These are phyloP conservation scores for Phortica variegata DNA, from an alignment of 1,140 invertebrate genomes.

Conservation along the genomic window DNA sequence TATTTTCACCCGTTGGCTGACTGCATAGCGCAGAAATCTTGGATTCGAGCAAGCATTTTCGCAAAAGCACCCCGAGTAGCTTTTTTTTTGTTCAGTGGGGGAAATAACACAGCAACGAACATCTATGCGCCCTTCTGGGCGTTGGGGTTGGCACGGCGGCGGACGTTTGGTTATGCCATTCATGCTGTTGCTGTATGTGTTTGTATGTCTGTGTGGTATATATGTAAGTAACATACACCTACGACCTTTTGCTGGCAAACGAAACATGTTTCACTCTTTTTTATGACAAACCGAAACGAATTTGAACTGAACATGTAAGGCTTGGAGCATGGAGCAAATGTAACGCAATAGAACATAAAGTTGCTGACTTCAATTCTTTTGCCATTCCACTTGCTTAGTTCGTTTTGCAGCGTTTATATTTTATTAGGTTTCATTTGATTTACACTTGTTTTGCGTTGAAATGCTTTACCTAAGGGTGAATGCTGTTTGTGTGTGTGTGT, in stretches of 20 bases:
- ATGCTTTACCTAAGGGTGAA: slow-evolving; percentile 29
- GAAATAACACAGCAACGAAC: no score
- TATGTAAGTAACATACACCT: no score
- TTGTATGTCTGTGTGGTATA: no score
- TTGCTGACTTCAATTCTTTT: slow-evolving; percentile 53
- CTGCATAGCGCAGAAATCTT: no score
- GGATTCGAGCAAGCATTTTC: no score
- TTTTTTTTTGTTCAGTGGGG: no score
- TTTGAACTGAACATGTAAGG: slow-evolving; percentile 4
- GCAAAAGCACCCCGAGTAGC: no score
- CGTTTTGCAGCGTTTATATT: slow-evolving; percentile 32
- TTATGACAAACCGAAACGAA: slow-evolving; percentile 26
- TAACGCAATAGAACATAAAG: slow-evolving; percentile 54
- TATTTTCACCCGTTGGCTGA: no score
- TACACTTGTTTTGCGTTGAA: slow-evolving; percentile 51
- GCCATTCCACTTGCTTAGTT: slow-evolving; percentile 23
- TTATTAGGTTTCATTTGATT: slow-evolving; percentile 55
- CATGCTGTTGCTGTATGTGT: no score
- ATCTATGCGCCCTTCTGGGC: no score
- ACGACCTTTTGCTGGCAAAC: neutral
- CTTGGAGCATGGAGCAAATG: slow-evolving; percentile 17
- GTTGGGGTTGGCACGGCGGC: no score
- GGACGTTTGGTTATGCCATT: no score
- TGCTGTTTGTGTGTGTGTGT: slow-evolving; percentile 4
- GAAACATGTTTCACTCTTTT: slow-evolving; percentile 1